Percentiles rank a stretch among this genome's conserved stretches.
phyloP scores from a whole-genome alignment of 2,113 vertebrate species.

The Syngnathoides biaculeatus region DNA sequence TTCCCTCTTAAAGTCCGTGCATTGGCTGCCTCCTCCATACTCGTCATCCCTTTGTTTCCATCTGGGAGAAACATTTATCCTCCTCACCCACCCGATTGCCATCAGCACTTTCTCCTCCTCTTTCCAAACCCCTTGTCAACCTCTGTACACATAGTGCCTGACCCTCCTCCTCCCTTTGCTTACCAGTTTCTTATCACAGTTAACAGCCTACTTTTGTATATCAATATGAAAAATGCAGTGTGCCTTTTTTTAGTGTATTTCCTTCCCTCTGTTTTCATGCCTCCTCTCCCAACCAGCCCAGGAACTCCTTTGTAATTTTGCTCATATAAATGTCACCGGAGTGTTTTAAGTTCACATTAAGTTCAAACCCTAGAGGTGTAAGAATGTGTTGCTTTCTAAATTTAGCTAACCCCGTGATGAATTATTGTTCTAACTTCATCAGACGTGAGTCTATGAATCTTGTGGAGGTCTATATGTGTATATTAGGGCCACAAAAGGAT shows the following conservation, averaged over 20 bases:
- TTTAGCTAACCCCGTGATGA: not conserved
- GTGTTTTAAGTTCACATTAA: conserved; percentile 49
- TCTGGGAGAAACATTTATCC: conserved; percentile 43
- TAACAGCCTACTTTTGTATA: conserved; percentile 31
- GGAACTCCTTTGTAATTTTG: not conserved
- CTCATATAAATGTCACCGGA: conserved; percentile 45
- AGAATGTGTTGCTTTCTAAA: not conserved
- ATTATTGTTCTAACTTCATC: not conserved
- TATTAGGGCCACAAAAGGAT: conserved; percentile 42
- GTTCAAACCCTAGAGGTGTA: conserved; percentile 38
- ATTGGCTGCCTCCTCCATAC: conserved; percentile 33
- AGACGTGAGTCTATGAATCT: not conserved
- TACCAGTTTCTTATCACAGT: conserved; percentile 30
- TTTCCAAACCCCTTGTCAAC: conserved; percentile 4
- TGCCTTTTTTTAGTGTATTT: conserved; percentile 20
- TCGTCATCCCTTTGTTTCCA: conserved; percentile 42
- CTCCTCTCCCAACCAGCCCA: not conserved
- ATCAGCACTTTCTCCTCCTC: conserved; percentile 22
- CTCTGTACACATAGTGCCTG: not conserved
- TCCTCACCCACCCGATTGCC: conserved; percentile 26
- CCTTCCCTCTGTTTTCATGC: not conserved
- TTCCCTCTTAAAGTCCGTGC: conserved; percentile 19
- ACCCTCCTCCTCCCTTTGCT: conserved; percentile 5
- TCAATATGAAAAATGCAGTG: conserved; percentile 31
- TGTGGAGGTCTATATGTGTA: conserved; percentile 10